These are phyloP conservation scores for Scelioninae gen. 1 DNA, from an alignment of 2,888 invertebrate species.

Conservation along the genomic window DNA sequence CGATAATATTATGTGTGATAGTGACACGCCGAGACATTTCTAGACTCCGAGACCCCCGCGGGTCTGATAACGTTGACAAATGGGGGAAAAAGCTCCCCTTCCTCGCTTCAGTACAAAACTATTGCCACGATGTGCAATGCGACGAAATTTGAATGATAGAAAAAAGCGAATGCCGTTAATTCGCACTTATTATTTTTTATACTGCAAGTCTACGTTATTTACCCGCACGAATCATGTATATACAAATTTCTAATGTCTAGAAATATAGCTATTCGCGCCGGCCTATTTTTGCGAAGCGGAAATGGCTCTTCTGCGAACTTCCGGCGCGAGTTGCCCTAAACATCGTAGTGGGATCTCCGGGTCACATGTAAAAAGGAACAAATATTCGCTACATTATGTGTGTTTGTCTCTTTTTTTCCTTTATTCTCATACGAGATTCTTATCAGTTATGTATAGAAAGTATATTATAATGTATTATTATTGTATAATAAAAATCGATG, in stretches of 20 bases:
- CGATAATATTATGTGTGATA: conserved; percentile 39
- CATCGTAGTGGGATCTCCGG: background rate
- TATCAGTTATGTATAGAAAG: conserved; percentile 59
- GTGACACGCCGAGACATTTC: conserved; percentile 23
- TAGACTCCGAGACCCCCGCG: conserved; percentile 9
- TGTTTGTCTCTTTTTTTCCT: conserved; percentile 38
- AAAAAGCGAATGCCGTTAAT: background rate
- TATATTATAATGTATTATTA: conserved; percentile 55
- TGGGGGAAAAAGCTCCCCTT: conserved; percentile 7
- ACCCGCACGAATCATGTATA: conserved; percentile 27
- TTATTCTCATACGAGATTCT: conserved; percentile 43
- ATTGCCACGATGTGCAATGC: conserved; percentile 57
- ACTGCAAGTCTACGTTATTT: conserved; percentile 42
- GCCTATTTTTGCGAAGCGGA: too few relatives aligned
- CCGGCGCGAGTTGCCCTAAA: too few relatives aligned
- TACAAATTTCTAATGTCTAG: conserved; percentile 9
- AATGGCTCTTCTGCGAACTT: too few relatives aligned
- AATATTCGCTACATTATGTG: conserved; percentile 43
- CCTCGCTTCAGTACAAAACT: conserved; percentile 51
- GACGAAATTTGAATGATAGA: conserved; percentile 25
- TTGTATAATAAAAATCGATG: conserved; percentile 48
- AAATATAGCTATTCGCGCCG: too few relatives aligned
- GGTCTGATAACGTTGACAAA: conserved; percentile 32
- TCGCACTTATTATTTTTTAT: conserved; percentile 47
- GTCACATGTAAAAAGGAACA: conserved; percentile 49